A percentile compares a stretch with the other conserved stretches of the same genome.
phyloP scores from a whole-genome alignment of 2,113 vertebrate genomes.

The Cyphomyrus plagiostoma region DNA sequence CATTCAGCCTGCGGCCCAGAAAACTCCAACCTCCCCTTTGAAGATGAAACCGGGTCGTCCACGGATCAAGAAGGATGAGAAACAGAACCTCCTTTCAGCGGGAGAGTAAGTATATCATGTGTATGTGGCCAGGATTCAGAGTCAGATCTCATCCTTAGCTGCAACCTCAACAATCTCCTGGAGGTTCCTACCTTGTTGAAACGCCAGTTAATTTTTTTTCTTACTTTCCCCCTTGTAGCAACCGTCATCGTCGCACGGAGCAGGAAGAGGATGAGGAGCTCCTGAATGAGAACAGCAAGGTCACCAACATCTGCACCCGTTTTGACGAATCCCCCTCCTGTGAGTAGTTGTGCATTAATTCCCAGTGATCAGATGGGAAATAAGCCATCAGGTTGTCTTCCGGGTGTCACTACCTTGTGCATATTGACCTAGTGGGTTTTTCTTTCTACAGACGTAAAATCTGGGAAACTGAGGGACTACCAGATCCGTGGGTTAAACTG shows the following conservation, averaged over 20 bases:
- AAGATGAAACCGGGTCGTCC: constrained; percentile 98
- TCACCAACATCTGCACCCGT: constrained; percentile 89
- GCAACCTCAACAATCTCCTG: background rate
- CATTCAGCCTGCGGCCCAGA: constrained; percentile 96
- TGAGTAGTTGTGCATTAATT: constrained; percentile 49
- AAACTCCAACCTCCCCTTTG: constrained; percentile 93
- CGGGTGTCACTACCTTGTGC: background rate
- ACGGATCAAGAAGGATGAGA: constrained; percentile 95
- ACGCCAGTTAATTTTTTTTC: background rate
- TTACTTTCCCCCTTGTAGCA: constrained; percentile 51
- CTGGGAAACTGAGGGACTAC: constrained; percentile 91
- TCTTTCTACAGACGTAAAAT: constrained; percentile 76
- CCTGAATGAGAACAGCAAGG: constrained; percentile 87
- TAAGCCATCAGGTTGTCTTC: background rate
- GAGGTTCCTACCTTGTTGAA: background rate
- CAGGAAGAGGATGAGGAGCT: constrained; percentile 97
- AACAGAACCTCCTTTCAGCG: constrained; percentile 87
- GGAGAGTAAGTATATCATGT: constrained; percentile 81
- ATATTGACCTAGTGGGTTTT: background rate
- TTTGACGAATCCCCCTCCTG: constrained; percentile 96
- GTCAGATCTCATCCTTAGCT: background rate
- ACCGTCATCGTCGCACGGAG: constrained; percentile 90
- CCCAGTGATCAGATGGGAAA: background rate
- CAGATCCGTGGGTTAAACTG: constrained; percentile 94
- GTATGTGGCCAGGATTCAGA: no score